Evolutionary conservation across 2,888 invertebrate species (phyloP).

Genomic region (Nomada flava): DNA sequence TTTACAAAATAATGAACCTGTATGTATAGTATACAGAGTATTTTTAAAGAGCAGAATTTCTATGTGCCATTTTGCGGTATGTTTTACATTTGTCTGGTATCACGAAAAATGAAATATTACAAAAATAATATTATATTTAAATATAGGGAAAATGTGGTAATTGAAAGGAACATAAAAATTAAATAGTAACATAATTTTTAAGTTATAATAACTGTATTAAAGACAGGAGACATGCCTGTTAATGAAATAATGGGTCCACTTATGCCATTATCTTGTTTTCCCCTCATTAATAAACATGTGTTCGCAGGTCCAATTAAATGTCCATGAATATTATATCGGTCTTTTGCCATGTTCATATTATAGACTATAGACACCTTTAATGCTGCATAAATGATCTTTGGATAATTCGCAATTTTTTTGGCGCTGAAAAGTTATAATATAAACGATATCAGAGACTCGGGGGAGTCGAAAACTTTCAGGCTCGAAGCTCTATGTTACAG

Average conservation of each 20-base stretch:
- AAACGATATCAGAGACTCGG: slow-evolving; percentile 39
- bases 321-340: neutral
- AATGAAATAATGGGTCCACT: neutral
- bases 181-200: neutral
- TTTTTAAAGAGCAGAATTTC: too few species aligned
- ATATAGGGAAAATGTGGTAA: neutral
- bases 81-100: too few species aligned
- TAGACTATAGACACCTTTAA: neutral
- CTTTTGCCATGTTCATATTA: neutral
- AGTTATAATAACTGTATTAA: neutral
- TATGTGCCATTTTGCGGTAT: too few species aligned
- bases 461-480: slow-evolving; percentile 37
- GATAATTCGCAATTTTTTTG: slow-evolving; percentile 33
- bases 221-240: neutral
- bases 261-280: neutral
- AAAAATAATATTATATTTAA: too few species aligned
- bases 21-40: too few species aligned
- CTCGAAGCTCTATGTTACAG: slow-evolving; percentile 28
- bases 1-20: too few species aligned
- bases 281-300: neutral
- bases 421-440: slow-evolving; percentile 26
- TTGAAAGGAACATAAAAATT: neutral
- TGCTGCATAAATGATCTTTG: slow-evolving; percentile 8
- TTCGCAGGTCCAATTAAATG: neutral
- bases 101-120: too few species aligned